Base-by-base conservation (phyloP, 2,113 vertebrate species). In the Phalacrocorax carbo region DNA sequence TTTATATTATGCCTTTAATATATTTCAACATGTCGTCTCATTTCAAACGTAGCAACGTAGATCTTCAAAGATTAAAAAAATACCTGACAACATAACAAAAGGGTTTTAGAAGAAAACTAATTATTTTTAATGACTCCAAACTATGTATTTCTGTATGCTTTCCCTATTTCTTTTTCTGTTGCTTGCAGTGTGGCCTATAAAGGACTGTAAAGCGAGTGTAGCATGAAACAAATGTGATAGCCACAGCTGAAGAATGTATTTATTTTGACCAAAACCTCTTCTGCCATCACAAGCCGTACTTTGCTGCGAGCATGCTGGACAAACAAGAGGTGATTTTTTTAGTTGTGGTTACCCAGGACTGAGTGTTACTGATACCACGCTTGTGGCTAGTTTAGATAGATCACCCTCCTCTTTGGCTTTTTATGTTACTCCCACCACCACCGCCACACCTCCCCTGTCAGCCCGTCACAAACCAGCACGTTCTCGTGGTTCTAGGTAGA, bases 181-280 rank as follows among this genome's bases (percentile, higher is more conserved):
- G 20, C 51, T 30, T 38, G 10, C 13, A 1, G 5, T 7, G 54
- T 69, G 26, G 26, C 23, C 26, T 34, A 2, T 18, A 8, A 44
- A 38, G 32, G 25, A 13, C 36, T 58, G 4, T 5, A 17, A n/a
- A 17, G 17, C 10, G 38, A 38, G 38, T 38, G 38, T 38, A 76
- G 40, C 40, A 38, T 3, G 4, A 72, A 44, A 21, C 11, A 61
- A 66, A 48, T 1, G 4, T 0, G 1, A 6, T 8, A 52, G 64
- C 10, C 60, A 58, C 13, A 21, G n/a, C 70, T 64, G 51, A 20
- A 23, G 25, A 30, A 22, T 9, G 0, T 1, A 3, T 62, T 87
- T 52, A 21, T 69, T 58, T n/a, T 55, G 17, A 11, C 6, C 16
- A 19, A 49, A 26, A 68, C 4, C 9, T 7, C 2, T 4, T 75